phyloP scores from a whole-genome alignment of 2,113 vertebrate species.

The Pampusana beccarii region DNA sequence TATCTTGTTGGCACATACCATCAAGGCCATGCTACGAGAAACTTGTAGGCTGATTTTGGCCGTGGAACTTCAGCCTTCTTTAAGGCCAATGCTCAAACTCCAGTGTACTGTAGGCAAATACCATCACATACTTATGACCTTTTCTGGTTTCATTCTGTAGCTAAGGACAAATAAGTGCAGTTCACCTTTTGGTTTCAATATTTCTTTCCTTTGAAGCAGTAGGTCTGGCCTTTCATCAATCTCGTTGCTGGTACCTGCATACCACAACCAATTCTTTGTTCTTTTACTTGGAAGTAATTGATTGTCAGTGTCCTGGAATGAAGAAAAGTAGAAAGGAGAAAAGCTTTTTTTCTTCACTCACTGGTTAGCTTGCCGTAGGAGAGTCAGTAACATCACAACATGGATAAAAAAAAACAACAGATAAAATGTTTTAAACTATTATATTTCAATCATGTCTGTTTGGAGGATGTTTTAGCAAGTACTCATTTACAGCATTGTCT shows the following conservation, averaged over 20 bases:
- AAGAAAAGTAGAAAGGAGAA: neutral
- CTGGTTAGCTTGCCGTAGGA: neutral
- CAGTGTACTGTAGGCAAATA: neutral
- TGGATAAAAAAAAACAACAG: neutral
- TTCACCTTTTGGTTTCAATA: conserved; percentile 14
- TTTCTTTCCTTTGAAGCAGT: conserved; percentile 20
- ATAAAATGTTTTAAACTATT: neutral
- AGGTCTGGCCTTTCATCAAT: neutral
- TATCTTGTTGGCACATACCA: neutral
- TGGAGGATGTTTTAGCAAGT: neutral
- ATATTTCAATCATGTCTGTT: neutral
- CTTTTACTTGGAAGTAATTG: conserved; percentile 26
- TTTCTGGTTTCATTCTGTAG: neutral
- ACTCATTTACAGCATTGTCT: neutral
- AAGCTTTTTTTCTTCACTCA: neutral
- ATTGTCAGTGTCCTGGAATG: neutral
- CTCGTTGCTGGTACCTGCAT: neutral
- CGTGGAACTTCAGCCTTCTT: neutral
- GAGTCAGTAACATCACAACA: neutral
- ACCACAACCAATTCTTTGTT: neutral
- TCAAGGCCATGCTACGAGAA: neutral
- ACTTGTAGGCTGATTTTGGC: neutral
- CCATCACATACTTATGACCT: neutral
- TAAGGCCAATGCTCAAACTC: neutral
- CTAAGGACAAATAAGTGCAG: neutral